Conservation (phyloP, 2,113 vertebrate genomes). For the Calypte anna region DNA sequence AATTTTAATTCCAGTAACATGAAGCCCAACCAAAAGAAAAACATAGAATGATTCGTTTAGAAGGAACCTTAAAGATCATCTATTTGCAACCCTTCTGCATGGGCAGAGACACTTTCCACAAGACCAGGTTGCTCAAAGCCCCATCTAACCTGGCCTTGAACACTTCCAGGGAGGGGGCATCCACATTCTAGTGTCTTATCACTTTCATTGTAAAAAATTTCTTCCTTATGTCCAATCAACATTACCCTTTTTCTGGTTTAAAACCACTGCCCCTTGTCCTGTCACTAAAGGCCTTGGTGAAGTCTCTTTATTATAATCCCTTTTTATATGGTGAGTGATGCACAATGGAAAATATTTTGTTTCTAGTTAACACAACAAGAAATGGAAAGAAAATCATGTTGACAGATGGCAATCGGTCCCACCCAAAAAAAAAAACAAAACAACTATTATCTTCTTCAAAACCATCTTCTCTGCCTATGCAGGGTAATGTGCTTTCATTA, state of each 20-base stretch:
- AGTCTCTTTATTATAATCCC: neutral
- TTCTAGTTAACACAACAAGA: neutral
- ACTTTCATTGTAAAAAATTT: neutral
- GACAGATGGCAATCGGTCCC: neutral
- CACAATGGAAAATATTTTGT: neutral
- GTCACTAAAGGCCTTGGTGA: neutral
- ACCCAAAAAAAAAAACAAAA: neutral
- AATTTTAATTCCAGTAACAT: neutral
- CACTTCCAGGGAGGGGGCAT: neutral
- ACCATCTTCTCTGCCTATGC: neutral
- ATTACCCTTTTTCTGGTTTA: neutral
- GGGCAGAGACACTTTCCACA: neutral
- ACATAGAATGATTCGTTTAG: neutral
- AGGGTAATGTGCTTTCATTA: neutral
- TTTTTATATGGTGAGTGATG: neutral
- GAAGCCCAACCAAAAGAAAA: neutral
- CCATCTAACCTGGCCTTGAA: neutral
- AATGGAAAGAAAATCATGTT: neutral
- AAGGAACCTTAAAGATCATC: neutral
- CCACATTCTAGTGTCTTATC: neutral
- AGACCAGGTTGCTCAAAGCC: neutral
- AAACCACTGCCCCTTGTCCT: neutral
- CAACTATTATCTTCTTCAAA: neutral
- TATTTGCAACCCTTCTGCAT: neutral
- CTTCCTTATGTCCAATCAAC: neutral